phyloP scores from a whole-genome alignment of 2,797 vertebrate genomes.

The Arctocebus calabarensis region DNA sequence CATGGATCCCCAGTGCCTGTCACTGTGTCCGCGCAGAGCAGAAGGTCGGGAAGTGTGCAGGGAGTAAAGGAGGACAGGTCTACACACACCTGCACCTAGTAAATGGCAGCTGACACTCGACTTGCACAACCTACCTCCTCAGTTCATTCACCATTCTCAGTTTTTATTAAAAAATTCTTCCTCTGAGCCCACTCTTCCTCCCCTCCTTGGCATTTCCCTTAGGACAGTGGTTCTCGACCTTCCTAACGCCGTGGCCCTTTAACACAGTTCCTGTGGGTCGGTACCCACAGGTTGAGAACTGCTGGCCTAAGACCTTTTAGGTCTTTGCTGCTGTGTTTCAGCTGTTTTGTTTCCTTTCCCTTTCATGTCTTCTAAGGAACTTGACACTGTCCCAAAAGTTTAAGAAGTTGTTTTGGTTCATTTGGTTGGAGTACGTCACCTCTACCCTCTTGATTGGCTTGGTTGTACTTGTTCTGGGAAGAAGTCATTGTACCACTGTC shows the following conservation, averaged over 20 bases:
- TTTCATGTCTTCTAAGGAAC: not conserved
- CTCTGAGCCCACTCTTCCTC: not conserved
- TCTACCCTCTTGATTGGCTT: not conserved
- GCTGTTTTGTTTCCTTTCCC: conserved; percentile 23
- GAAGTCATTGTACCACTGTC: not conserved
- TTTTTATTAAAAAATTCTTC: not conserved
- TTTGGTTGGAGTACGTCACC: not conserved
- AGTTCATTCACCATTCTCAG: not conserved
- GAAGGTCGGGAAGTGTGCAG: not conserved
- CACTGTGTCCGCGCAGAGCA: not conserved
- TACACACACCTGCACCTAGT: not conserved
- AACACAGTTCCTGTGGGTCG: too few relatives aligned
- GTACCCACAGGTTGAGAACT: too few relatives aligned
- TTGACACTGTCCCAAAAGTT: not conserved
- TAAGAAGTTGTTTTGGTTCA: conserved; percentile 11
- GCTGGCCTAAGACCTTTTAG: not conserved
- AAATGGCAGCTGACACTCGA: not conserved
- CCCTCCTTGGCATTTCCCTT: not conserved
- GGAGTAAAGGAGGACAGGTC: not conserved
- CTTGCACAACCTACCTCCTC: not conserved
- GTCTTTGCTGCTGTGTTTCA: not conserved
- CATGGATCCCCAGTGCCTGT: not conserved
- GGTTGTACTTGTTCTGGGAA: conserved; percentile 25
- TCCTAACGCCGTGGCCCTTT: too few relatives aligned
- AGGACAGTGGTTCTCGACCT: too few relatives aligned